These are phyloP conservation scores for Turdus rufiventris DNA, from an alignment of 2,113 vertebrate species.

Conservation along the genomic window DNA sequence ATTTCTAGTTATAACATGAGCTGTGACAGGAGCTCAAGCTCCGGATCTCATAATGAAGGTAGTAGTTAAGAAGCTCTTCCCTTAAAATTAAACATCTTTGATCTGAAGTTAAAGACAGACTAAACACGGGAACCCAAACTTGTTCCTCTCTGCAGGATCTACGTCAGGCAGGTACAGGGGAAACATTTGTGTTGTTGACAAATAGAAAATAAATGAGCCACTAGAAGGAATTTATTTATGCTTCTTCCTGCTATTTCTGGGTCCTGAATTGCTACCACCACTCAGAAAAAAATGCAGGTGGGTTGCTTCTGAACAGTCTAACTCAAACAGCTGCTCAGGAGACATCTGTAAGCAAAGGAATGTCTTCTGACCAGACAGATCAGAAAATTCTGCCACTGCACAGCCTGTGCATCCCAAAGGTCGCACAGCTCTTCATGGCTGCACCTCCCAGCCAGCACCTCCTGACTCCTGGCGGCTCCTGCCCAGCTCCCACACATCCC, in stretches of 20 bases:
- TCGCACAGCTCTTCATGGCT: neutral
- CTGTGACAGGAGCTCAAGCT: neutral
- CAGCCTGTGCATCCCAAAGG: neutral
- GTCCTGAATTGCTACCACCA: neutral
- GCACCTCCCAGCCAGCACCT: neutral
- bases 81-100: neutral
- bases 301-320: neutral
- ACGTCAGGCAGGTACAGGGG: neutral
- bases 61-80: neutral
- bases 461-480: neutral
- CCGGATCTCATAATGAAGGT: neutral
- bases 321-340: neutral
- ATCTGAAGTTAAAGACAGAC: neutral
- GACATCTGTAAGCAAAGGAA: neutral
- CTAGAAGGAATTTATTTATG: neutral
- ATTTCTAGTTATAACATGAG: neutral
- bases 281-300: neutral
- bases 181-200: neutral
- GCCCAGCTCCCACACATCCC: neutral
- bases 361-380: neutral
- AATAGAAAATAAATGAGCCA: neutral
- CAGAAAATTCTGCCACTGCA: neutral
- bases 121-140: neutral
- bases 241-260: neutral
- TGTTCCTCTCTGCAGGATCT: neutral